A percentile compares a stretch with the other conserved stretches of the same genome.
Evolutionary conservation across 1,140 invertebrate genomes (phyloP).

Genomic region (Drosophila obscura): DNA sequence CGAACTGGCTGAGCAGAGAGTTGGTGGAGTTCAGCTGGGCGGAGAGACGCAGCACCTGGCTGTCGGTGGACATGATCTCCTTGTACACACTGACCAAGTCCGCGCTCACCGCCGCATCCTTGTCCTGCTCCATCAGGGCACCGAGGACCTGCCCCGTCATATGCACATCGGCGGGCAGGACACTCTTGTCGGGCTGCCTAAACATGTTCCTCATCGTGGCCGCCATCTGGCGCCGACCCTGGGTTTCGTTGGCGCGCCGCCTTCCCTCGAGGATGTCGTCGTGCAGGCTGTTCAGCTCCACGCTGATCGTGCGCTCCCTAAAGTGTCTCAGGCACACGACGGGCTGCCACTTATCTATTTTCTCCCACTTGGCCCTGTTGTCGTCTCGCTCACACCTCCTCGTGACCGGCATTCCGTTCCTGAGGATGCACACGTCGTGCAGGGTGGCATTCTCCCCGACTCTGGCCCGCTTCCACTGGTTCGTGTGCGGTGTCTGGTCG

Average conservation of each 20-base stretch:
- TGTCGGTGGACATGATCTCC: constrained; percentile 69
- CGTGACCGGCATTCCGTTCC: constrained; percentile 70
- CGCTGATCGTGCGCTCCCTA: constrained; percentile 57
- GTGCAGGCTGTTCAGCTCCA: constrained; percentile 57
- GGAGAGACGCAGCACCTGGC: constrained; percentile 54
- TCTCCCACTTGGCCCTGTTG: constrained; percentile 54
- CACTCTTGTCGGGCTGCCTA: constrained; percentile 25
- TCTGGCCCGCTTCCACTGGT: constrained; percentile 62
- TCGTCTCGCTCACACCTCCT: constrained; percentile 36
- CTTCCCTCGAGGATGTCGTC: constrained; percentile 62
- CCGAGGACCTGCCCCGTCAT: constrained; percentile 61
- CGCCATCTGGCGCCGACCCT: constrained; percentile 44
- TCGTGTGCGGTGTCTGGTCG: constrained; percentile 60
- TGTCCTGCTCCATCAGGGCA: constrained; percentile 46
- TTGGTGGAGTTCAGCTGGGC: constrained; percentile 72
- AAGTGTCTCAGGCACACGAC: constrained; percentile 57
- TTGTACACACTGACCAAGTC: constrained; percentile 69
- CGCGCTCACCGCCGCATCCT: constrained; percentile 48
- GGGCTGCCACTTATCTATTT: constrained; percentile 30
- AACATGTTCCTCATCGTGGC: constrained; percentile 52
- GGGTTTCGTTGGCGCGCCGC: constrained; percentile 28
- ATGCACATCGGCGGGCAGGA: constrained; percentile 72
- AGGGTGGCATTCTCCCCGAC: constrained; percentile 56
- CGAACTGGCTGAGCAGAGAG: constrained; percentile 58
- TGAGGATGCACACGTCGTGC: constrained; percentile 59